Base-by-base conservation (phyloP, 2,797 vertebrate species). In the Periophthalmus magnuspinnatus region DNA sequence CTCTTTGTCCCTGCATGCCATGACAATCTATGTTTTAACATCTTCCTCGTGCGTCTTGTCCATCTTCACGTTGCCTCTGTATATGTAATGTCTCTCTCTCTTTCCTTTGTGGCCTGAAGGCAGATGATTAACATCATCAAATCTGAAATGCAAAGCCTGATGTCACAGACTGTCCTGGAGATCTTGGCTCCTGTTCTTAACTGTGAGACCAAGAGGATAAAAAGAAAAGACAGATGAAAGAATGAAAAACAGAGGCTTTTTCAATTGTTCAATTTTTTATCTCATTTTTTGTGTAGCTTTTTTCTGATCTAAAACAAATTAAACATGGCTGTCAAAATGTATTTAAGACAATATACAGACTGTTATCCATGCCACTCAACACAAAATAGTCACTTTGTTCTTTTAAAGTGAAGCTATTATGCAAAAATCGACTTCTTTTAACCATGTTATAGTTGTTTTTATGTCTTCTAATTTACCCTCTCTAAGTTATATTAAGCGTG, bases 81-180 rank as follows among this genome's bases (percentile, higher is more conserved):
- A 1, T 74, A 67, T 74, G 66, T 57, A 60, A 76, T 68, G 81
- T 67, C 24, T 45, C 68, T 69, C 74, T 66, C 57, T 68, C 24
- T 71, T 69, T 69, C 60, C 72, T 67, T 60, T 19, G 61, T 70
- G 38, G 82, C 89, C 90, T 3, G 60, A 71, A 85, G 90, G 86
- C 87, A 55, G 77, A 89, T 90, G 88, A 91, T 91, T 90, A 90
- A 88, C 87, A 85, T 89, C 87, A 83, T 85, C 64, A 65, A 77
- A 88, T 89, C 83, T 83, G 84, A 89, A 89, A 89, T 74, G 79
- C 80, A 80, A 81, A 85, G 80, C 78, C 85, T 88, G 85, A 90
- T 89, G 89, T 91, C 90, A 89, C 73, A 72, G 78, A 72, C 80
- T 76, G 41, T 79, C 86, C 79, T 64, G 67, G 71, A 84, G 86